phyloP scores from a whole-genome alignment of 2,888 invertebrate genomes.

The Agonopterix subpropinquella region DNA sequence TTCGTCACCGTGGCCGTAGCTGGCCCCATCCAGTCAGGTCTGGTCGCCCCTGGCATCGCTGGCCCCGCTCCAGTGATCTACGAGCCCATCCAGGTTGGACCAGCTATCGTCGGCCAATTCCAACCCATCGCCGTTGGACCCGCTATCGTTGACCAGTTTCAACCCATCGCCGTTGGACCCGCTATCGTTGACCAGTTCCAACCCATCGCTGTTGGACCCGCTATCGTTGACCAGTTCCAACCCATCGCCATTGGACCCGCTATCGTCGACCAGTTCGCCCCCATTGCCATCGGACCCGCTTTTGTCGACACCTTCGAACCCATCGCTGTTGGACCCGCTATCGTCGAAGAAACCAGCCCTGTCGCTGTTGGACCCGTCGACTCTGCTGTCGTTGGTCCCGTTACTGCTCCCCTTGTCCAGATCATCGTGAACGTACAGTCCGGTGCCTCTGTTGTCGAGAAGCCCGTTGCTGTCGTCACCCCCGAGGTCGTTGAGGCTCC shows the following conservation, averaged over 20 bases:
- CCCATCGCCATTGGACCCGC: conserved; percentile 18
- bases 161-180: conserved; percentile 6
- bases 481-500: not conserved
- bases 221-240: conserved; percentile 22
- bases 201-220: conserved; percentile 5
- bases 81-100: not conserved
- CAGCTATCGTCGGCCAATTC: no score
- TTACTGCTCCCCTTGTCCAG: conserved; percentile 8
- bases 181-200: conserved; percentile 8
- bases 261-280: not conserved
- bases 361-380: not conserved
- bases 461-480: conserved; percentile 7
- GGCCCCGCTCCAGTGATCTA: conserved; percentile 14
- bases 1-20: conserved; percentile 36
- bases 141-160: no score
- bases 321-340: not conserved
- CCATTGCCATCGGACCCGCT: conserved; percentile 4
- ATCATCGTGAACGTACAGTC: conserved; percentile 11
- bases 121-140: no score
- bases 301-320: conserved; percentile 4
- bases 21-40: conserved; percentile 23
- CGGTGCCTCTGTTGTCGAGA: conserved; percentile 2
- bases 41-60: conserved; percentile 40
- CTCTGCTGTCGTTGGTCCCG: conserved; percentile 2
- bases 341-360: no score